Conservation (phyloP, 2,888 invertebrate genomes). For the Diadegma fenestrale region DNA sequence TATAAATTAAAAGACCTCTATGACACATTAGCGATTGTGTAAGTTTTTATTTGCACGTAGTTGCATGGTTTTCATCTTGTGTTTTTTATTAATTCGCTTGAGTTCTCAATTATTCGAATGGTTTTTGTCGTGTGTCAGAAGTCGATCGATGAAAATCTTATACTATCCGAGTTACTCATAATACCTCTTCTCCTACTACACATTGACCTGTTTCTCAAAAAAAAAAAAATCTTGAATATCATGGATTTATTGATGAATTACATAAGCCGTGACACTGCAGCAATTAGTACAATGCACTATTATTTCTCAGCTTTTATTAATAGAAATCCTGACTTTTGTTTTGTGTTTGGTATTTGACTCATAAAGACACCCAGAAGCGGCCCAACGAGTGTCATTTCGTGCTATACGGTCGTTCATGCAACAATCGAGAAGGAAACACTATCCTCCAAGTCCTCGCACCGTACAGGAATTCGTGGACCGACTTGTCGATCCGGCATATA, state of each 20-base stretch:
- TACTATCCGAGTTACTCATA: neutral
- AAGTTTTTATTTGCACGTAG: neutral
- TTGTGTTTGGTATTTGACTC: neutral
- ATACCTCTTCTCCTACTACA: neutral
- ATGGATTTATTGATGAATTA: neutral
- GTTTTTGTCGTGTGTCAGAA: neutral
- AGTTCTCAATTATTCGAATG: neutral
- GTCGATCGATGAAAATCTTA: neutral
- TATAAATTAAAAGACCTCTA: constrained; percentile 9
- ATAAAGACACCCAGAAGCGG: constrained; percentile 46
- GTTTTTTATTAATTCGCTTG: neutral
- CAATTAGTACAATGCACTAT: no score
- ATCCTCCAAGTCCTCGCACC: constrained; percentile 29
- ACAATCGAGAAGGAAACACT: constrained; percentile 15
- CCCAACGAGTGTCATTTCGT: neutral
- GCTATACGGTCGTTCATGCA: constrained; percentile 34
- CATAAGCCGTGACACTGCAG: no score
- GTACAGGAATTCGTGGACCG: constrained; percentile 29
- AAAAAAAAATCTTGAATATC: neutral
- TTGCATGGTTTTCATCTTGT: neutral
- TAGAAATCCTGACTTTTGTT: neutral
- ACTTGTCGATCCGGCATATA: neutral
- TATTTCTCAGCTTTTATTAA: neutral
- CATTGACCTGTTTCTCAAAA: neutral
- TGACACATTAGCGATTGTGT: constrained; percentile 25